A percentile compares a stretch with the other conserved stretches of the same genome.
phyloP scores from a whole-genome alignment of 1,140 invertebrate genomes.

The Drosophila cardini region DNA sequence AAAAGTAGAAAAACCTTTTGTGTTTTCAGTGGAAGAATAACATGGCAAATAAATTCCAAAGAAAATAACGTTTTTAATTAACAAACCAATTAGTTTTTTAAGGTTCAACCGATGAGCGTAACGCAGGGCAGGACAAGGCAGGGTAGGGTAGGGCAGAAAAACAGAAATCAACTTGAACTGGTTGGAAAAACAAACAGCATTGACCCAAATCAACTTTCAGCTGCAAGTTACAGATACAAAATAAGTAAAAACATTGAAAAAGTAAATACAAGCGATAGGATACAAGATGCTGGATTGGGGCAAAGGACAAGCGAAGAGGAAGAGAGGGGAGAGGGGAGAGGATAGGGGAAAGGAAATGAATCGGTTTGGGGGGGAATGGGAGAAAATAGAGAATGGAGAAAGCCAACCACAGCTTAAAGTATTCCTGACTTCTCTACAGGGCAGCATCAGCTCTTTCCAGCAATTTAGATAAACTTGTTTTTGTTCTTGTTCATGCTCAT shows the following conservation, averaged over 20 bases:
- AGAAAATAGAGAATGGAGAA: neutral
- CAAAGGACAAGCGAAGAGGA: neutral
- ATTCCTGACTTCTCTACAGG: constrained; percentile 12
- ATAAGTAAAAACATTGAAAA: constrained; percentile 51
- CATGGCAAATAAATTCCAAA: constrained; percentile 32
- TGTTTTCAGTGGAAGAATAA: constrained; percentile 2
- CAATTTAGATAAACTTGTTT: constrained; percentile 82
- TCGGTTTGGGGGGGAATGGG: neutral
- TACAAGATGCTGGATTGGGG: constrained; percentile 10
- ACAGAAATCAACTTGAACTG: constrained; percentile 49
- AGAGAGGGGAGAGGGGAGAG: neutral
- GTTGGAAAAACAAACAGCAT: constrained; percentile 67
- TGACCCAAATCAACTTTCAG: constrained; percentile 73
- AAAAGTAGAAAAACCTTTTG: neutral
- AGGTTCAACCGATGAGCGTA: constrained; percentile 56
- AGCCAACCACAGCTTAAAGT: constrained; percentile 56
- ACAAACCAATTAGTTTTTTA: constrained; percentile 79
- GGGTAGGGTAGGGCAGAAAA: constrained; percentile 6
- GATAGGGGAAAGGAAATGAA: neutral
- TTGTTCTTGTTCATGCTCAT: constrained; percentile 49
- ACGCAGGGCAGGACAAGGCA: no score
- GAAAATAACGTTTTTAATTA: constrained; percentile 75
- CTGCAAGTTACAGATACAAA: constrained; percentile 47
- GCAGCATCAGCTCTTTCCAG: constrained; percentile 56
- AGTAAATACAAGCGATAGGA: constrained; percentile 58